Evolutionary conservation across 2,888 invertebrate species (phyloP).

Genomic region (Acronicta alni): DNA sequence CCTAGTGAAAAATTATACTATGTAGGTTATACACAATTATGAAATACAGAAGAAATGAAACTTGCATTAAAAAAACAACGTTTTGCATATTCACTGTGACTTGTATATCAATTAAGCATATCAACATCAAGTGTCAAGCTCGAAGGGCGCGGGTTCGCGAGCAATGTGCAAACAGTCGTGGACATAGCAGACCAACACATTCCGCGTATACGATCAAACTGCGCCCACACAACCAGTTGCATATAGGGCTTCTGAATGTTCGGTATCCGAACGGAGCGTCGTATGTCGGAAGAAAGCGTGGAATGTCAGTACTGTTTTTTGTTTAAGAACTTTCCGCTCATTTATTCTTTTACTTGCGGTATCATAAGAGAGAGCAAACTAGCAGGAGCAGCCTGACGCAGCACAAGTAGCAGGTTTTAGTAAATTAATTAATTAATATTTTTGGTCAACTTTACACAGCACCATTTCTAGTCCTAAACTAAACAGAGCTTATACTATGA

Average conservation of each 20-base stretch:
- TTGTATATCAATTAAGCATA: conserved; percentile 17
- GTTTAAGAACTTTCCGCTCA: conserved; percentile 10
- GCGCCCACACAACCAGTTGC: conserved; percentile 58
- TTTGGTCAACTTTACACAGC: too few relatives aligned
- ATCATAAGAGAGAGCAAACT: too few relatives aligned
- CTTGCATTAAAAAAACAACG: too few relatives aligned
- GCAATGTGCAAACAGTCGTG: conserved; percentile 64
- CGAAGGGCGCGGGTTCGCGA: conserved; percentile 53
- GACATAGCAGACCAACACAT: conserved; percentile 55
- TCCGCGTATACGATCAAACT: conserved; percentile 66
- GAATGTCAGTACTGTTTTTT: conserved; percentile 24
- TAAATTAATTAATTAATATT: too few relatives aligned
- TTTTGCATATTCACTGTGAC: background rate
- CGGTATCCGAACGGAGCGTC: conserved; percentile 31
- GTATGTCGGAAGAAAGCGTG: conserved; percentile 36
- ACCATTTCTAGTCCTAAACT: too few relatives aligned
- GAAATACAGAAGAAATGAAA: too few relatives aligned
- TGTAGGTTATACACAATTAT: too few relatives aligned
- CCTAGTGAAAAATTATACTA: too few relatives aligned
- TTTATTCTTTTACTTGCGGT: conserved; percentile 8
- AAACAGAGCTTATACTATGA: too few relatives aligned
- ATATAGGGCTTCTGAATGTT: conserved; percentile 46
- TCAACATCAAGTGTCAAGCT: conserved; percentile 61
- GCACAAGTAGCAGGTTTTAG: too few relatives aligned
- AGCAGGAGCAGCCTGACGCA: too few relatives aligned